Evolutionary conservation across 2,113 vertebrate genomes (phyloP).

Genomic region (Salminus brasiliensis): DNA sequence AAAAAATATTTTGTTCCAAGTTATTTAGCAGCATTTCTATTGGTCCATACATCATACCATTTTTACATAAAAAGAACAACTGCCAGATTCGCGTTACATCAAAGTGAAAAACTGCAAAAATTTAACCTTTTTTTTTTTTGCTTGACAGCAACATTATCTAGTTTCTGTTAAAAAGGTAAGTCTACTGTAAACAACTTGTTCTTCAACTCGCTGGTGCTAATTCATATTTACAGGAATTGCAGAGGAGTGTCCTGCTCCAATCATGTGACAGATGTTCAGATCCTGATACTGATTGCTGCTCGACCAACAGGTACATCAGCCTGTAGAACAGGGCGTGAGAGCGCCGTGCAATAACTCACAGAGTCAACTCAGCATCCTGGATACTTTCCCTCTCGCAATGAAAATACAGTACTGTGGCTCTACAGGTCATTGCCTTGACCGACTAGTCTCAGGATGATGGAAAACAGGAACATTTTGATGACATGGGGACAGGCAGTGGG

Average conservation of each 20-base stretch:
- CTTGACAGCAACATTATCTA: no score
- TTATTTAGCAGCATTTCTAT: no score
- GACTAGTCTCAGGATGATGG: not conserved
- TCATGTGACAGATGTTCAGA: not conserved
- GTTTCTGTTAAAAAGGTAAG: no score
- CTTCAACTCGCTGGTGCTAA: not conserved
- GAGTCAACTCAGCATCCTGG: not conserved
- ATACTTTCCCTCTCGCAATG: not conserved
- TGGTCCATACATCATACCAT: no score
- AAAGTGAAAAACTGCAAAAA: no score
- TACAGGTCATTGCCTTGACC: not conserved
- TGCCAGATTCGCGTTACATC: no score
- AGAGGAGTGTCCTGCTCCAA: not conserved
- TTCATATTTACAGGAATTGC: not conserved
- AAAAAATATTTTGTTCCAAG: no score
- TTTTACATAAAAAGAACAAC: no score
- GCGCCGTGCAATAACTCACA: not conserved
- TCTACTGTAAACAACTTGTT: not conserved
- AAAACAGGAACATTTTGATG: no score
- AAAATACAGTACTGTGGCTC: not conserved
- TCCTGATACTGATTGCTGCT: not conserved
- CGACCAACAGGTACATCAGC: conserved; percentile 21
- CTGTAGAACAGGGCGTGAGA: not conserved
- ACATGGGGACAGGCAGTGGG: no score
- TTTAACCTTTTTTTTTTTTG: no score